Conservation (phyloP, 2,797 vertebrate genomes). For the Cossypha dichroa region DNA sequence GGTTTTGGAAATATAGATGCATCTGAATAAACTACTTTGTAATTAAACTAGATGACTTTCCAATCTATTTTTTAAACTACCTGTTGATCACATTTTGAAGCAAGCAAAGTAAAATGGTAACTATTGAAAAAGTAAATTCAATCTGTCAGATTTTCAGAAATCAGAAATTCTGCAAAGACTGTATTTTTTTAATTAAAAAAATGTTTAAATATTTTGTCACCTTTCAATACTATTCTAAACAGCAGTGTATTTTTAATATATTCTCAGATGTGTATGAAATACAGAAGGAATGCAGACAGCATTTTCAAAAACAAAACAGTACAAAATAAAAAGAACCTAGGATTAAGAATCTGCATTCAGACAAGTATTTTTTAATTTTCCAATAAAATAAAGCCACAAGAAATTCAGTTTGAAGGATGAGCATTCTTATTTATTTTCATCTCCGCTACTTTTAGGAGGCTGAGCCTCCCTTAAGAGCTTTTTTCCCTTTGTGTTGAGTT, state of each 20-base stretch:
- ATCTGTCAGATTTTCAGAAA: neutral
- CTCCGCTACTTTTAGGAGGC: neutral
- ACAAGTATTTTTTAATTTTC: neutral
- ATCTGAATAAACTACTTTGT: neutral
- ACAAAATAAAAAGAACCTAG: neutral
- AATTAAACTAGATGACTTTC: neutral
- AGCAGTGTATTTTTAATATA: neutral
- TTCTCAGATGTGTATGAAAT: neutral
- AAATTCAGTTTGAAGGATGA: neutral
- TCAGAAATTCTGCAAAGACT: neutral
- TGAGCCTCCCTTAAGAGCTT: neutral
- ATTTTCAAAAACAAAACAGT: neutral
- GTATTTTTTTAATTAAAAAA: neutral
- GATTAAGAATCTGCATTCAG: neutral
- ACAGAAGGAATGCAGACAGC: neutral
- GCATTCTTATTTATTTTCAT: neutral
- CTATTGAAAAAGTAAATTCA: neutral
- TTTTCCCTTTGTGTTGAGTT: fast-evolving
- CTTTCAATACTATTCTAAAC: neutral
- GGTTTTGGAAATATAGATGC: neutral
- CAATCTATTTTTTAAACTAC: neutral
- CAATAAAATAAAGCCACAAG: neutral
- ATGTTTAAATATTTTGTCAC: neutral
- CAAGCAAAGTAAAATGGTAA: neutral
- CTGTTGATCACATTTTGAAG: neutral